These are phyloP conservation scores for Drosophila pseudotalamancana DNA, from an alignment of 2,888 invertebrate species.

Conservation along the genomic window DNA sequence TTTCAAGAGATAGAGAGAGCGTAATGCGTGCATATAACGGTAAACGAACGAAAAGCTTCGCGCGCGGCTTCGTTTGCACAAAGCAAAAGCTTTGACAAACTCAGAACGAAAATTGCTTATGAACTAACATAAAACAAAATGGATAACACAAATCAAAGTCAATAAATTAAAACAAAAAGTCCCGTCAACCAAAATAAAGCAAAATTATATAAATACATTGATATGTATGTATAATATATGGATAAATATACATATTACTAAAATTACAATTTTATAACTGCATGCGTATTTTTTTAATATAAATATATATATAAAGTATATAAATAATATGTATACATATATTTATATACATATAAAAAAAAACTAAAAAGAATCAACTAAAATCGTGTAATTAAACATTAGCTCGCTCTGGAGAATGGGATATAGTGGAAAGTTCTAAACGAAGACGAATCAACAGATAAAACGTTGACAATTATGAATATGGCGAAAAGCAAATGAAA, in stretches of 20 bases:
- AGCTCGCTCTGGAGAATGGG: slow-evolving; percentile 62
- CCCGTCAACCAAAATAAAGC: slow-evolving; percentile 85
- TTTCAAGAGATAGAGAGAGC: slow-evolving; percentile 1
- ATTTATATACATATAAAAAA: slow-evolving; percentile 16
- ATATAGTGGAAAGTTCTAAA: slow-evolving; percentile 27
- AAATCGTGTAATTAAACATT: slow-evolving; percentile 68
- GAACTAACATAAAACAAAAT: slow-evolving; percentile 60
- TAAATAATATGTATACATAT: no score
- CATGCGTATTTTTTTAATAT: slow-evolving; percentile 79
- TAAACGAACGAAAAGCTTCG: slow-evolving; percentile 8
- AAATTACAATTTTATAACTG: slow-evolving; percentile 78
- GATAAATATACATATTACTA: slow-evolving; percentile 73
- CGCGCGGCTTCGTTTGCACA: slow-evolving; percentile 13
- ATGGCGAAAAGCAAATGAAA: slow-evolving; percentile 39
- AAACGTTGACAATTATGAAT: slow-evolving; percentile 41
- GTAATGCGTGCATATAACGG: slow-evolving; percentile 8
- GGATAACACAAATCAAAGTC: slow-evolving; percentile 63
- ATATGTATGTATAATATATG: slow-evolving; percentile 42
- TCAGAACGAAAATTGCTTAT: slow-evolving; percentile 45
- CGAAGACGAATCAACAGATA: slow-evolving; percentile 49
- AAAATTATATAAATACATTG: slow-evolving; percentile 68
- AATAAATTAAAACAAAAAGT: slow-evolving; percentile 79
- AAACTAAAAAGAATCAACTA: slow-evolving; percentile 40
- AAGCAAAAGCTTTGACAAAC: slow-evolving; percentile 35
- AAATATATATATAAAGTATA: slow-evolving; percentile 35